Base-by-base conservation (phyloP, 2,797 vertebrate genomes). In the Gymnodraco acuticeps region DNA sequence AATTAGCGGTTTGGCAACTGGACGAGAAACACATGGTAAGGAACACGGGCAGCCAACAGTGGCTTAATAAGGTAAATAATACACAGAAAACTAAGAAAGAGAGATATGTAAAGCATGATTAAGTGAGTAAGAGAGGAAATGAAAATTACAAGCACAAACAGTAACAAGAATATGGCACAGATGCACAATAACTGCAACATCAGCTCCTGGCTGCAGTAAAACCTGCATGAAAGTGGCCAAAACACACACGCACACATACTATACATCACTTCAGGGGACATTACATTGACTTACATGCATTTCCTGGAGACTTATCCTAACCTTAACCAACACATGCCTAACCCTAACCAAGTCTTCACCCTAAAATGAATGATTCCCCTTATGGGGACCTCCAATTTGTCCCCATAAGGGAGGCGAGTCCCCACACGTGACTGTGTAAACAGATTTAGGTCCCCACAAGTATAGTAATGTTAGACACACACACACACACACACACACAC, bases 201-300 rank as follows among this genome's bases (percentile, higher is more conserved):
- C 68, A 90, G 62, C 60, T 20, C 0, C 12, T 75, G 69, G 54
- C 47, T 73, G 75, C 64, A 68, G 68, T 84, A 58, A 84, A 85
- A 81, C 41, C 55, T 46, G 41, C 61, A 45, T 14, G 33, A 85
- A 78, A 77, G 54, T n/a, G 33, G 60, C 64, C 62, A 67, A 60
- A 64, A 38, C 95, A 95, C n/a, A n/a, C n/a, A 67, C 38, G 66
- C 10, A 74, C 63, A n/a, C n/a, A n/a, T n/a, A n/a, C n/a, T n/a
- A n/a, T n/a, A n/a, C n/a, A n/a, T n/a, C n/a, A n/a, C n/a, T n/a
- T n/a, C n/a, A n/a, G n/a, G n/a, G n/a, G n/a, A n/a, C n/a, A n/a
- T n/a, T n/a, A n/a, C n/a, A n/a, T n/a, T n/a, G n/a, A n/a, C n/a
- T n/a, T n/a, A n/a, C n/a, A n/a, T n/a, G n/a, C n/a, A n/a, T n/a